Conservation (phyloP, 2,113 vertebrate species). For the Mandrillus leucophaeus region DNA sequence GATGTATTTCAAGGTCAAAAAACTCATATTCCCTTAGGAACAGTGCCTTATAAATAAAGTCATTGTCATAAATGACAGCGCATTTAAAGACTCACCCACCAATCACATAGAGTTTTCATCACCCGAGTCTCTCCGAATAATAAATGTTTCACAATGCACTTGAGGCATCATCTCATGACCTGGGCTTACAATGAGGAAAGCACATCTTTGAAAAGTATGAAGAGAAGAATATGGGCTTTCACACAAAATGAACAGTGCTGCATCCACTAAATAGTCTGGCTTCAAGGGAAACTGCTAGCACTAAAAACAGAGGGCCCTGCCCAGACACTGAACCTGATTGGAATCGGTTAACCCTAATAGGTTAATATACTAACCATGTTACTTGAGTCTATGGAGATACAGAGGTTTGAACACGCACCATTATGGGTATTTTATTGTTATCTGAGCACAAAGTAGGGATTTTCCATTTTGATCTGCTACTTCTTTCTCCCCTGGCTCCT, state of each 20-base stretch:
- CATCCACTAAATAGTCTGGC: rapidly evolving
- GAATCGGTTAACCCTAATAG: constrained; percentile 48
- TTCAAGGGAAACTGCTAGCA: rapidly evolving
- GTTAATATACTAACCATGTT: constrained; percentile 44
- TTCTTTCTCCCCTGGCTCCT: background rate
- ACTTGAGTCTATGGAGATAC: background rate
- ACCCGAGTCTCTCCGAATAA: background rate
- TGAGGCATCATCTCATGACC: constrained; percentile 31
- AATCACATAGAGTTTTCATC: background rate
- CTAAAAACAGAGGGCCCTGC: background rate
- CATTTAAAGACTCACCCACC: constrained; percentile 47
- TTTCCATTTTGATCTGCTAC: background rate
- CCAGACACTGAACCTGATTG: background rate
- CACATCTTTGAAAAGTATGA: background rate
- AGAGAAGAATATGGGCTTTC: background rate
- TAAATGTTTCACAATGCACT: constrained; percentile 41
- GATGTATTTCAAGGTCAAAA: background rate
- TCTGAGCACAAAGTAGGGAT: background rate
- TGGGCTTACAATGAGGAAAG: constrained; percentile 43
- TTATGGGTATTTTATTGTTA: constrained; percentile 3
- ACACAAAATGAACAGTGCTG: rapidly evolving
- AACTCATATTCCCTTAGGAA: background rate
- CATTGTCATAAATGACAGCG: constrained; percentile 23
- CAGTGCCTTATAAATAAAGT: constrained; percentile 31
- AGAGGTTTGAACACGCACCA: constrained; percentile 19